Evolutionary conservation across 2,113 vertebrate genomes (phyloP), one percentile per base, ranked within the genome.

Genomic region (Macquaria ambigua): DNA sequence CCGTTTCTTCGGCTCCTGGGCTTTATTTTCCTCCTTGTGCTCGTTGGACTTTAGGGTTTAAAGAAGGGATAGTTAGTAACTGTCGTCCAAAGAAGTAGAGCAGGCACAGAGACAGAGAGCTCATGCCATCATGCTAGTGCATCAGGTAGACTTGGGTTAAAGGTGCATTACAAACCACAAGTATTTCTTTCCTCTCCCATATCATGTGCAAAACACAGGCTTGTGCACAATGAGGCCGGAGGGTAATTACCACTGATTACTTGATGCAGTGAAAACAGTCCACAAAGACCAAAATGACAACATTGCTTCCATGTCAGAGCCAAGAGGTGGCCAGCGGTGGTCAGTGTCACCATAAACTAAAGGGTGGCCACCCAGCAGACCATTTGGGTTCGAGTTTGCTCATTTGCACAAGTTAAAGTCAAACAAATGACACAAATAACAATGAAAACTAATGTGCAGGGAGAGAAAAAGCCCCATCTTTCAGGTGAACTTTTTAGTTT

Each of bases 1-100:
- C 4, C 88, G 90, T 80, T 95, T 96, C 89, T 81, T 95, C 39
- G 85, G 93, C 72, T 96, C 97, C 0, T 90, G 90, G 43, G 93
- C 68, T 92, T 95, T 96, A 59, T 70, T 84, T 74, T 97, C 97
- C 84, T 97, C 97, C 90, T 95, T 95, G 84, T 95, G 94, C 93
- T 99, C 95, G 46, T 95, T 96, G 86, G 94, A 95, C 90, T 95
- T 94, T 58, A 62, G 12, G 31, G 55, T 15, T 43, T 5, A 68
- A 78, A 59, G 9, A 77, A 39, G 41, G 4, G 4, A 62, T 3
- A 8, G 50, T 63, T 56, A 75, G n/a, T 23, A 1, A 28, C 6
- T 41, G 21, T 16, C 0, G 11, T 16, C 18, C 7, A 37, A 15
- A 23, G 48, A 53, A 8, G 3, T n/a, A 18, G 25, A 25, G 15